Base-by-base conservation (phyloP, 2,888 invertebrate genomes). In the Dexiosoma caninum region DNA sequence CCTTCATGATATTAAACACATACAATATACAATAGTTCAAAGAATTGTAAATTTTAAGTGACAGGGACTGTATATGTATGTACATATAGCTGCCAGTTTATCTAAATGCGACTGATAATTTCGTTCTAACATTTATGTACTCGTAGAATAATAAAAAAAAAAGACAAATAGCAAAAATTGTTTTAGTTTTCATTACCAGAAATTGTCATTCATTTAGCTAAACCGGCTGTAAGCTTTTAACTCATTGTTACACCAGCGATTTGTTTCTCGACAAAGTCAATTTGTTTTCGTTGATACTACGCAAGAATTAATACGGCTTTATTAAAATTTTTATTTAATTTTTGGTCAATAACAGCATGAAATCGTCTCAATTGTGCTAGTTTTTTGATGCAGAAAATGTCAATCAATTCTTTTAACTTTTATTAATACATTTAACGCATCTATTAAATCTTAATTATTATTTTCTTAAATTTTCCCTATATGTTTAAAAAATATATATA, bases 291-390 rank as follows among this genome's bases (percentile, higher is more conserved):
- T 14, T 10, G 14, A 16, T 10, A 6, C 7, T 19, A 19, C n/a
- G 16, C 1, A 40, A 60, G 27, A 37, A 55, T 14, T 9, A 46
- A 49, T 46, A 19, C 14, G 32, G 21, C 49, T 46, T 71, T 32
- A 16, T 42, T 60, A 27, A 6, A 5, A 19, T 57, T 40, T 16
- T 66, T 8, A 44, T 78, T 66, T 42, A 51, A 14, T 35, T 40
- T n/a, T 32, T 10, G 55, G 21, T 69, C 14, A 62, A 64, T 81
- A 81, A 81, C 64, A 77, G 81, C 83, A 70, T 79, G 78, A 80
- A 82, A 75, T 74, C 49, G 62, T 72, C 75, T 76, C 46, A 67
- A 35, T 62, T 55, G 21, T 42, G 35, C 30, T 30, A 67, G 30
- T 51, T 30, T 27, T 46, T 42, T 55, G 32, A 23, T 67, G 53